These are phyloP conservation scores for Montipora sp. DNA, from an alignment of 64 coral and sea anemone genomes.

Conservation along the genomic window DNA sequence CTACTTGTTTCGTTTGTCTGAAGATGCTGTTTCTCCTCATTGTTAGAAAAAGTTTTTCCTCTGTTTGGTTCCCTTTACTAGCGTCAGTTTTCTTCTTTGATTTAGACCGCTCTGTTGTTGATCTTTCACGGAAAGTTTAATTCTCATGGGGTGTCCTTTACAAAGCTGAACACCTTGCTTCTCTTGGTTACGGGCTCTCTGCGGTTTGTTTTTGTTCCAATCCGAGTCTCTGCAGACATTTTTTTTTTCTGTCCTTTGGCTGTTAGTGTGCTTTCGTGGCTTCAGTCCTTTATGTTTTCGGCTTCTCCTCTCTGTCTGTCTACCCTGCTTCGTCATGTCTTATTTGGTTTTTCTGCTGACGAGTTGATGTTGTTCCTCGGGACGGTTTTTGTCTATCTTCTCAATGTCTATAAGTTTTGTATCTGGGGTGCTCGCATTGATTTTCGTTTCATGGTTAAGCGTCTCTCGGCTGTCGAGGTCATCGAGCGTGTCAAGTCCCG, in stretches of 20 bases:
- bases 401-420: conserved; percentile 15
- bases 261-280: background rate
- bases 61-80: background rate
- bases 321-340: background rate
- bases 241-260: too few relatives aligned
- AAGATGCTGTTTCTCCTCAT: background rate
- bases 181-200: background rate
- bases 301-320: background rate
- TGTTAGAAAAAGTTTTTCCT: background rate
- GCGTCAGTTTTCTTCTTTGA: too few relatives aligned
- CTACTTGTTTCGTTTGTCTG: background rate
- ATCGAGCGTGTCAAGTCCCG: background rate
- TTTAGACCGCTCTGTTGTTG: too few relatives aligned
- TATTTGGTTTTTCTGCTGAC: background rate
- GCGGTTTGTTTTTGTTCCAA: background rate
- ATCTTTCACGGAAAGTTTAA: too few relatives aligned
- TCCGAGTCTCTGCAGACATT: too few relatives aligned
- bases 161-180: background rate
- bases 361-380: background rate
- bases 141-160: background rate
- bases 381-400: conserved; percentile 32
- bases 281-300: background rate
- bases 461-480: too few relatives aligned
- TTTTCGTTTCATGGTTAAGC: too few relatives aligned
- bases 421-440: conserved; percentile 23